Evolutionary conservation across 2,888 invertebrate genomes (phyloP), one percentile per base, ranked within the genome.

Genomic region (Rotaria sp.): DNA sequence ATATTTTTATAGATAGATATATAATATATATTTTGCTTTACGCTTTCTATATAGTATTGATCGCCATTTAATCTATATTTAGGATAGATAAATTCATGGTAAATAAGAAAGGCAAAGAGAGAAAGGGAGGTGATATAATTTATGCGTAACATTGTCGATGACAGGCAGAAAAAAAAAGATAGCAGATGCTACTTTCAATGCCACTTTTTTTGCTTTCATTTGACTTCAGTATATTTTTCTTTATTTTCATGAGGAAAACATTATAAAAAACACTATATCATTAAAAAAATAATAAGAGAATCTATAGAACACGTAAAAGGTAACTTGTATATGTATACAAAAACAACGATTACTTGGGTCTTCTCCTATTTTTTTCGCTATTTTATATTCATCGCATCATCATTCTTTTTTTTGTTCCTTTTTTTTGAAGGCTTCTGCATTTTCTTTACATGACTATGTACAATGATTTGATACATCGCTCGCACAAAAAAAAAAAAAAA

Each of bases 91-190:
- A 30, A 67, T 67, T 67, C 21, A 35, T 67, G 2, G 67, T 67
- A 30, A 67, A 67, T 67, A 67, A 67, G 67, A 67, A 67, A 67
- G 13, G 35, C 5, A 67, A 15, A 67, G 13, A 67, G 35, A 67
- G 67, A 67, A 21, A 35, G 35, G 18, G 67, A 67, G 67, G 67
- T 67, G 67, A 67, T 35, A 67, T 67, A 67, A 67, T 67, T 67
- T 67, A 67, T 67, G 35, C 67, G 38, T 67, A 35, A 67, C 67
- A 67, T 67, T 67, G 67, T 67, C 21, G 67, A 67, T 67, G 67
- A 35, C 35, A 38, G 5, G 67, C 24, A 67, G 67, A 67, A 38
- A 67, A 57, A 57, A 24, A 67, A 21, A 30, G 35, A 67, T 67
- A 38, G 67, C 35, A 35, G 67, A 67, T 67, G 67, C 67, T 35